Evolutionary conservation across 64 coral and sea anemone genomes (phyloP).

Genomic region (Anthopleura sola): DNA sequence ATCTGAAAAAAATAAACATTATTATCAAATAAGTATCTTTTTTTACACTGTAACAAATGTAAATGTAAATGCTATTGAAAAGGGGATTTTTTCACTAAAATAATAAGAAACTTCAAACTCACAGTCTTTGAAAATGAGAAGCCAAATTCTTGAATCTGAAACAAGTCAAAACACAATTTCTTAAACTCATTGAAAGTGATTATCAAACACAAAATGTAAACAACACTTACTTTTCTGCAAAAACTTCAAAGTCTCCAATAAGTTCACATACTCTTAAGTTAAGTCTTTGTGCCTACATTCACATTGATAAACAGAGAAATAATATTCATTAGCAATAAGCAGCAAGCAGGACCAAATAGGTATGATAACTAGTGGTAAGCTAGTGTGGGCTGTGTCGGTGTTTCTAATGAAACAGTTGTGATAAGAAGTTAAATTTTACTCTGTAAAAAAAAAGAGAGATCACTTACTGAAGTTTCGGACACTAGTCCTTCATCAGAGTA

Average conservation of each 20-base stretch:
- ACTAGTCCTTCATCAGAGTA: too few species aligned
- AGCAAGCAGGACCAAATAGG: too few species aligned
- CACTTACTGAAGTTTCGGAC: too few species aligned
- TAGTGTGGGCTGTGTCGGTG: too few species aligned
- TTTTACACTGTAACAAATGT: not conserved
- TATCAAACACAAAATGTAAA: not conserved
- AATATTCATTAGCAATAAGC: too few species aligned
- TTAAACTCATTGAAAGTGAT: not conserved
- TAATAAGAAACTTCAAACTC: conserved; percentile 33
- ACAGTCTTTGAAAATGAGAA: conserved; percentile 74
- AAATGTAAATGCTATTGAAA: not conserved
- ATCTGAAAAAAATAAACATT: conserved; percentile 19
- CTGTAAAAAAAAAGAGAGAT: too few species aligned
- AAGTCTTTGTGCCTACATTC: conserved; percentile 77
- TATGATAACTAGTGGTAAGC: too few species aligned
- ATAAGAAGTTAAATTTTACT: too few species aligned
- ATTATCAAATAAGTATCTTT: not conserved
- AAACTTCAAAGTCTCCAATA: conserved; percentile 76
- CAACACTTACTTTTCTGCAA: conserved; percentile 72
- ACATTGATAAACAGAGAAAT: not conserved
- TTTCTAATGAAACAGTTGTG: too few species aligned
- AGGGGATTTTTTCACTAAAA: too few species aligned
- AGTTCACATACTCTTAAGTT: conserved; percentile 88
- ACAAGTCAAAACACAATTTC: not conserved
- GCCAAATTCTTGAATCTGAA: conserved; percentile 67